Conservation (phyloP, 2,113 vertebrate genomes). For the Cryptomyrus ogoouensis region DNA sequence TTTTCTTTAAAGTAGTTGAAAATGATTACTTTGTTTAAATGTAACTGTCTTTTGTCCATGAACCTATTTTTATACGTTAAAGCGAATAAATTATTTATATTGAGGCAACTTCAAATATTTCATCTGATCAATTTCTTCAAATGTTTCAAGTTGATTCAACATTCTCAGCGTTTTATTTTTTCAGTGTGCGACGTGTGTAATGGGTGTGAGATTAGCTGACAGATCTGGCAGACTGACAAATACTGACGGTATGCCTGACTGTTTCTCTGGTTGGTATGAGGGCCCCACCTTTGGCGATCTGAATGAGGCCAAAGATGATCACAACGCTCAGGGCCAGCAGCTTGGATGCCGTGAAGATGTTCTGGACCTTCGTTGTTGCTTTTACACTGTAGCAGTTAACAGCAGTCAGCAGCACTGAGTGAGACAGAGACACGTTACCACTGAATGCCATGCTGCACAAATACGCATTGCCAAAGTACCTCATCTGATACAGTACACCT, state of each 20-base stretch:
- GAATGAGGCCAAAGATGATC: conserved; percentile 87
- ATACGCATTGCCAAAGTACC: too few relatives aligned
- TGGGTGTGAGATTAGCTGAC: not conserved
- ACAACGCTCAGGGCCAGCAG: conserved; percentile 81
- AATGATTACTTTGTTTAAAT: not conserved
- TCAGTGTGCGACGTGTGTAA: not conserved
- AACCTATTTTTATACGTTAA: not conserved
- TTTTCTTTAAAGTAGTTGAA: not conserved
- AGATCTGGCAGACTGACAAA: not conserved
- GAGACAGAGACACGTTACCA: not conserved
- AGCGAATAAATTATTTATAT: not conserved
- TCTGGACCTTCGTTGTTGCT: conserved; percentile 30
- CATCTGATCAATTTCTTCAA: not conserved
- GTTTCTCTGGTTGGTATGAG: not conserved
- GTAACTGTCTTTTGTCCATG: not conserved
- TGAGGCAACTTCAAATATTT: not conserved
- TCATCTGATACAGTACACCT: too few relatives aligned
- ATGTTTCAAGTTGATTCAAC: not conserved
- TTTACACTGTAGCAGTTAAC: conserved; percentile 51
- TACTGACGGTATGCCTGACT: not conserved
- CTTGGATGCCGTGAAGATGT: conserved; percentile 86
- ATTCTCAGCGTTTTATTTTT: not conserved
- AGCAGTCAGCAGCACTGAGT: conserved; percentile 80
- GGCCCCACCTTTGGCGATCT: conserved; percentile 76
- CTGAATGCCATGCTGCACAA: not conserved